A percentile compares a stretch with the other conserved stretches of the same genome.
Conservation (phyloP, 1,140 invertebrate species). For the Cydia amplana region DNA sequence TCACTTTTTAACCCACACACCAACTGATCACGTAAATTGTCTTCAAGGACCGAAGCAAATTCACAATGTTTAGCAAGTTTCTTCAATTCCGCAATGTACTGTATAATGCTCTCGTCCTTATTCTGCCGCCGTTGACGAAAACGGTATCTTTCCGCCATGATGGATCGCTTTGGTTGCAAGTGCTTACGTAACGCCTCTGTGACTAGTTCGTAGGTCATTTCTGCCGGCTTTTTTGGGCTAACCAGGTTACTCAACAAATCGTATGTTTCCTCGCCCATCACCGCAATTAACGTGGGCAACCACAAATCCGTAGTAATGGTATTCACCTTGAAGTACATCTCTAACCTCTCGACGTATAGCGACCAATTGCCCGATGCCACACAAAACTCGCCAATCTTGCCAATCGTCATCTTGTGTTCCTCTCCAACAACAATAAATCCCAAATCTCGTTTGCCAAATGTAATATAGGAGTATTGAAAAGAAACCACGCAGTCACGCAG, state of each 20-base stretch:
- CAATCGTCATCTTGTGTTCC: not conserved
- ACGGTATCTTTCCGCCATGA: constrained; percentile 15
- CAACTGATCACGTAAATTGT: constrained; percentile 34
- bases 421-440: not conserved
- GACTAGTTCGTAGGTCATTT: constrained; percentile 3
- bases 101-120: not conserved
- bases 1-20: constrained; percentile 32
- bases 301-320: not conserved
- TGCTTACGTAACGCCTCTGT: not conserved
- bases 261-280: constrained; percentile 6
- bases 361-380: constrained; percentile 5
- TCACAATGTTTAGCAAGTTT: constrained; percentile 26
- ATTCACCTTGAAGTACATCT: constrained; percentile 20
- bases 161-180: not conserved
- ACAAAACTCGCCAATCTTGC: not conserved
- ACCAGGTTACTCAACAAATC: not conserved
- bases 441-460: not conserved
- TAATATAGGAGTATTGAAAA: not conserved
- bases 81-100: constrained; percentile 23
- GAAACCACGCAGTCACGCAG: not conserved
- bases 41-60: constrained; percentile 7
- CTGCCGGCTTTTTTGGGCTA: constrained; percentile 1
- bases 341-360: not conserved
- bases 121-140: not conserved
- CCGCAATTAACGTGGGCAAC: constrained; percentile 4